Evolutionary conservation across 64 coral and sea anemone genomes (phyloP), one percentile per base, ranked within the genome.

Genomic region (Cladopsammia gracilis): DNA sequence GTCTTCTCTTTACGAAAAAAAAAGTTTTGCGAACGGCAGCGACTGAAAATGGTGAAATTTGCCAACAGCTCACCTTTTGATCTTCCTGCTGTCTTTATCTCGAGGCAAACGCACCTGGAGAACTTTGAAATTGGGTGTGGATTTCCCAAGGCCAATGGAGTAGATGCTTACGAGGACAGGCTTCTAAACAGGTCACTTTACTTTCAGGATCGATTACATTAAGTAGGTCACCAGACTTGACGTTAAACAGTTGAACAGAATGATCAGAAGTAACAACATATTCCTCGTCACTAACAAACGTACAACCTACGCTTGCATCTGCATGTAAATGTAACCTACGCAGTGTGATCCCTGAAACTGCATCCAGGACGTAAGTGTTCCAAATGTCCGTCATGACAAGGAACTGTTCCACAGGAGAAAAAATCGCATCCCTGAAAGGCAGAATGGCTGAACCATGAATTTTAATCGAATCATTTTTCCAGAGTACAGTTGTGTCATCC

Each of bases 221-320:
- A 4, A 82, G 58, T 6, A 82, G 58, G 1, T 62, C 14, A 82
- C 56, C 78, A 82, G 78, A 82, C 6, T 62, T 62, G 34, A 82
- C 58, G 58, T 64, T 82, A 15, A 43, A 82, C 58, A 82, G 26
- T 34, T 18, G 54, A 82, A 82, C 24, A 60, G 78, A 62, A 6
- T 13, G 11, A 82, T 8, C 7, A 4, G 6, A 10, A 60, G 58
- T 19, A 19, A 62, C 34, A 43, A 82, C 58, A 42, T 25, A 82
- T 61, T 62, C 58, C 14, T 82, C 58, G 24, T 64, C 58, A 45
- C 58, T 82, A 25, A 82, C 45, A 26, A 82, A 82, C 13, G 25
- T 34, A 19, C 10, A 45, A 12, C 34, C 34, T 34, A 34, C 34
- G 2, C 2, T 2, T 34, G 34, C 53, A 56, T 56, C 7, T 10